phyloP scores from a whole-genome alignment of 2,797 vertebrate genomes.

The Petrocephalus sullivani region DNA sequence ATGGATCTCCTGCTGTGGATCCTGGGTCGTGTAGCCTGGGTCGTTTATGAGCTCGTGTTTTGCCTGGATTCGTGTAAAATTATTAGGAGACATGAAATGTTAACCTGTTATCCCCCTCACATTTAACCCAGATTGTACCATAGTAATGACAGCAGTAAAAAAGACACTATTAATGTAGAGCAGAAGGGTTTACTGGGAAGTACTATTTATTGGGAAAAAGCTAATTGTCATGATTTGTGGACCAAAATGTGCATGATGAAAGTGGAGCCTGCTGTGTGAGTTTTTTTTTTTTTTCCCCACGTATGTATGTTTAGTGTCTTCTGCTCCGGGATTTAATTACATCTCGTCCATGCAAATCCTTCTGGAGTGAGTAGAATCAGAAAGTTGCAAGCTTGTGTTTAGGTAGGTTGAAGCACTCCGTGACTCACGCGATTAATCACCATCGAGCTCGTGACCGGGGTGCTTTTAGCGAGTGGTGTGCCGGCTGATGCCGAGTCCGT shows the following conservation, averaged over 20 bases:
- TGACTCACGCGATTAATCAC: neutral
- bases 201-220: neutral
- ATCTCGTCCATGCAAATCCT: neutral
- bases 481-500: constrained; percentile 82
- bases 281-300: neutral
- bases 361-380: neutral
- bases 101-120: neutral
- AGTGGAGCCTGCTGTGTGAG: neutral
- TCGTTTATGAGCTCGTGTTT: neutral
- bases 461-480: constrained; percentile 80
- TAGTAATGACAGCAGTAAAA: neutral
- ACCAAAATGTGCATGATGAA: neutral
- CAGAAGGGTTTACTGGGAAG: neutral
- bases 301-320: neutral
- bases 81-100: neutral
- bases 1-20: neutral
- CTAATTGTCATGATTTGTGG: neutral
- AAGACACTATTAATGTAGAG: neutral
- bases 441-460: neutral
- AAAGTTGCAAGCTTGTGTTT: neutral
- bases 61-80: neutral
- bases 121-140: neutral
- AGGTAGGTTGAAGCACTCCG: neutral
- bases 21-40: neutral
- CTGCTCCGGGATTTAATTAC: neutral